Evolutionary conservation across 1,140 invertebrate species (phyloP), one percentile per base, ranked within the genome.

Genomic region (Procambarus clarkii): DNA sequence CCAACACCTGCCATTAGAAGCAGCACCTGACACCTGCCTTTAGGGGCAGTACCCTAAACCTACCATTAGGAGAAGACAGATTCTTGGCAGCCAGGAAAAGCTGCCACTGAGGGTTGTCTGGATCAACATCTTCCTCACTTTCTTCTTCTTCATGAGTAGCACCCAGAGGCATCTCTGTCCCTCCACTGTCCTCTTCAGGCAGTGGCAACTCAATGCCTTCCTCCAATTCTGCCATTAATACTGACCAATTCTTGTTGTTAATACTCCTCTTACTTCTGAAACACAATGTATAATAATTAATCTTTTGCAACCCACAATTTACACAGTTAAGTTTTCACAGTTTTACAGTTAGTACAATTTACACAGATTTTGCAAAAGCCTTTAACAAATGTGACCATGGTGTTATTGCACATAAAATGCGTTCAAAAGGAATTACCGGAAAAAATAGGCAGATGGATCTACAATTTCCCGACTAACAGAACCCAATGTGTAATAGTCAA

Each of bases 21-120:
- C 34, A 34, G 34, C 34, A 34, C 34, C 34, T 34, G 34, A 34
- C 34, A 34, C 34, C 34, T 34, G 34, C 34, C 34, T 34, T 34
- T 34, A 34, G 34, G 34, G 34, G 34, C 34, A 84, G 48, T 48
- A 60, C n/a, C 18, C 0, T 34, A 21, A 79, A 92, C 92, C 94
- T 95, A 96, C 97, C 97, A 94, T 95, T 95, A 85, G 95, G 94
- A 92, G 96, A 96, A n/a, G 96, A 96, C 92, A 96, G 96, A 93
- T 96, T 97, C 94, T 96, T 96, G 24, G 98, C 96, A 86, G 96
- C 95, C 93, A 97, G 96, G 93, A 97, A 97, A 3, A 98, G 94
- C 92, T 97, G 96, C 97, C 97, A 98, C 86, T 96, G 96, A 13
- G 97, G 97, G 93, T 97, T 97, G 92, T 97, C 96, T 45, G 89